Percentiles rank a stretch among this genome's conserved stretches.
These are phyloP conservation scores for Hedychridium roseum DNA, from an alignment of 2,888 invertebrate genomes.

Conservation along the genomic window DNA sequence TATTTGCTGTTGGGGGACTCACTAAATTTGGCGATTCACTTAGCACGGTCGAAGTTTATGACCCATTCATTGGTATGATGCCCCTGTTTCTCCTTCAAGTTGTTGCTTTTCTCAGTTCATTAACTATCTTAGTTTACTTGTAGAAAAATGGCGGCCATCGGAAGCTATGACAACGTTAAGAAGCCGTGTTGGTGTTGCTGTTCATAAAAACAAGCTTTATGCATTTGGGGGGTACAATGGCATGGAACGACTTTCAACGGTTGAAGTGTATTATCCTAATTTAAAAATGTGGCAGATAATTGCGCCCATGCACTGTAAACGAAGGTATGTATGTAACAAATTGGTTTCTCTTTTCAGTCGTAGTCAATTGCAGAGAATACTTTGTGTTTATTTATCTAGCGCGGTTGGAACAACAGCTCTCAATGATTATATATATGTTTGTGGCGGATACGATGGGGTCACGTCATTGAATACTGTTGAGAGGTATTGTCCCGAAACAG, in stretches of 20 bases:
- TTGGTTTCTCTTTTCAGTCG: not conserved
- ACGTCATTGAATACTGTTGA: slow-evolving; percentile 85
- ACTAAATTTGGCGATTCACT: slow-evolving; percentile 85
- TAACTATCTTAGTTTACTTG: slow-evolving; percentile 10
- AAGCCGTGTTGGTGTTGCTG: slow-evolving; percentile 85
- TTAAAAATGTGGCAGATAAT: slow-evolving; percentile 79
- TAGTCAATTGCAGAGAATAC: slow-evolving; percentile 16
- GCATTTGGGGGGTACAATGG: slow-evolving; percentile 91
- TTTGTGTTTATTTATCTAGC: slow-evolving; percentile 61
- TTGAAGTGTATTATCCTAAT: slow-evolving; percentile 83
- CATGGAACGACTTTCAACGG: slow-evolving; percentile 78
- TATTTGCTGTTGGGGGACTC: slow-evolving; percentile 87
- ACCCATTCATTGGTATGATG: slow-evolving; percentile 69
- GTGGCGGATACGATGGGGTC: slow-evolving; percentile 86
- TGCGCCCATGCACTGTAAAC: slow-evolving; percentile 80
- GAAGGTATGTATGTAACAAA: slow-evolving; percentile 67
- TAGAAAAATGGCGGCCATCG: slow-evolving; percentile 76
- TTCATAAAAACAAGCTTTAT: slow-evolving; percentile 78
- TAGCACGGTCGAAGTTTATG: slow-evolving; percentile 85
- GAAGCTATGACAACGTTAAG: slow-evolving; percentile 87
- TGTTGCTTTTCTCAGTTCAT: too few species aligned
- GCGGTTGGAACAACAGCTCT: slow-evolving; percentile 84
- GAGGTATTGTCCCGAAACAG: slow-evolving; percentile 77
- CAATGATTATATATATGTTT: slow-evolving; percentile 82
- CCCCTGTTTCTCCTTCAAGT: too few species aligned